phyloP scores from a whole-genome alignment of 2,113 vertebrate species.

The Sturnira hondurensis region DNA sequence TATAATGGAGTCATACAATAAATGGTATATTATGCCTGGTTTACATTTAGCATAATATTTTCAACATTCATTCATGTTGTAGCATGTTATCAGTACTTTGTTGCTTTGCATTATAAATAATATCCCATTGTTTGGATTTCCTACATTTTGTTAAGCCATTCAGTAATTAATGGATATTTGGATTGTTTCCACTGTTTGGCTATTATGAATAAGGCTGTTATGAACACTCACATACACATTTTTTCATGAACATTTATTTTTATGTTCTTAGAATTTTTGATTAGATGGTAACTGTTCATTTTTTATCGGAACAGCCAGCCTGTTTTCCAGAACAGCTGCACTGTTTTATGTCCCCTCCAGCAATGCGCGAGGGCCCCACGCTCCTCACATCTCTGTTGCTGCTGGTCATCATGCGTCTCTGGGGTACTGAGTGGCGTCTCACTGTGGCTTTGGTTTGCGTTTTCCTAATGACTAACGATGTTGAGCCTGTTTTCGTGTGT shows the following conservation, averaged over 20 bases:
- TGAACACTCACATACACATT: background rate
- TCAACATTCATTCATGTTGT: background rate
- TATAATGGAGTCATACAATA: background rate
- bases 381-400: background rate
- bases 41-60: background rate
- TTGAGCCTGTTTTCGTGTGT: background rate
- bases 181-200: background rate
- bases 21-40: background rate
- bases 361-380: background rate
- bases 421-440: background rate
- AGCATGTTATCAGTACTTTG: background rate
- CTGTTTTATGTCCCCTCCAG: background rate
- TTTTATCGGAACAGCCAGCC: background rate
- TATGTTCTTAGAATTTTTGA: background rate
- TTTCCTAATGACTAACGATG: background rate
- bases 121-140: background rate
- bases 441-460: background rate
- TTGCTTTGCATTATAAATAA: background rate
- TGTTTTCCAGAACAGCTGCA: background rate
- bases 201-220: background rate
- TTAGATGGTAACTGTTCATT: background rate
- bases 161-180: background rate
- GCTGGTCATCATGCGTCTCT: background rate
- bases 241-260: background rate
- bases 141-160: background rate